Conservation (phyloP, 2,888 invertebrate genomes). For the Nycteola revayana region DNA sequence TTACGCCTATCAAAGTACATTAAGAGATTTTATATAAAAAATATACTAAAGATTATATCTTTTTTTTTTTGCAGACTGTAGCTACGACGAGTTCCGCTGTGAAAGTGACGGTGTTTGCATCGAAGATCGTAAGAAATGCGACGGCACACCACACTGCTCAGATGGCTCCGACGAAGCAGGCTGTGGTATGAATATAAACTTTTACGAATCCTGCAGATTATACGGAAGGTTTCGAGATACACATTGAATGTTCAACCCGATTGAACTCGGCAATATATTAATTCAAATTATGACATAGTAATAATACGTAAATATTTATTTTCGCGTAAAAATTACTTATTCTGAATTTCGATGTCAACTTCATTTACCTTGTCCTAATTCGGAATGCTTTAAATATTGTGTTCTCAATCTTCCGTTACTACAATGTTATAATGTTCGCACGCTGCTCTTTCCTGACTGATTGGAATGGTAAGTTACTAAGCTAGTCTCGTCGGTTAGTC, state of each 20-base stretch:
- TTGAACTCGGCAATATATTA: too few species aligned
- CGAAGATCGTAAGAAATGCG: conserved; percentile 78
- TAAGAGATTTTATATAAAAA: too few species aligned
- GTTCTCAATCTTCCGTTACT: not conserved
- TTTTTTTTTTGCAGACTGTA: conserved; percentile 43
- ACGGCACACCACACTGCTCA: conserved; percentile 73
- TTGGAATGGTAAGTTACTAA: conserved; percentile 61
- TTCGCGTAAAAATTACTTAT: too few species aligned
- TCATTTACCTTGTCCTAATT: too few species aligned
- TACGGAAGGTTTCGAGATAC: conserved; percentile 6
- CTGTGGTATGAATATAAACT: conserved; percentile 73
- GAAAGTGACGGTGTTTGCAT: conserved; percentile 83
- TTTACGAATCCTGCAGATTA: not conserved
- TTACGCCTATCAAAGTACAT: too few species aligned
- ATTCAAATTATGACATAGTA: too few species aligned
- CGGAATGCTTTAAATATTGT: too few species aligned
- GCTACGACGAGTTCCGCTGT: conserved; percentile 82
- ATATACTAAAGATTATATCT: too few species aligned
- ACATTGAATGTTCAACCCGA: too few species aligned
- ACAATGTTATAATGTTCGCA: conserved; percentile 31
- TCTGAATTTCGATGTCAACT: too few species aligned
- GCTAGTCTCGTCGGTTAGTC: conserved; percentile 55
- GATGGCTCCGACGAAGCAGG: conserved; percentile 84
- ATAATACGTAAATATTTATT: too few species aligned
- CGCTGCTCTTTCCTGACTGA: conserved; percentile 51